These are phyloP conservation scores for Nemurella pictetii DNA, from an alignment of 2,888 invertebrate species.

Conservation along the genomic window DNA sequence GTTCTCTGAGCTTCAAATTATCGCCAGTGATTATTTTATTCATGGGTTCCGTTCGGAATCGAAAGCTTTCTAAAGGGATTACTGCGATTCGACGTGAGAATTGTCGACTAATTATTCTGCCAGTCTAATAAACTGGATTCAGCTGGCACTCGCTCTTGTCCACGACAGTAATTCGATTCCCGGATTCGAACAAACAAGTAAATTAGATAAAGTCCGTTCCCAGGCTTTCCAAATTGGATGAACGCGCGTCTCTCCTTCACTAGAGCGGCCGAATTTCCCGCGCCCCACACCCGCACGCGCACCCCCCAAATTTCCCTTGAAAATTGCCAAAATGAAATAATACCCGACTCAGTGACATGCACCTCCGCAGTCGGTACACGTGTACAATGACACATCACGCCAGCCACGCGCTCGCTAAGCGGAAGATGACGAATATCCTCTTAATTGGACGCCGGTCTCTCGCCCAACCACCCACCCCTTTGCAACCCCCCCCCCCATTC, in stretches of 20 bases:
- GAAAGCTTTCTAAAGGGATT: too few species aligned
- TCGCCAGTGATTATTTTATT: too few species aligned
- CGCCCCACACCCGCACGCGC: neutral
- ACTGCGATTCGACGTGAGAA: too few species aligned
- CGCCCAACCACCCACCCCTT: neutral
- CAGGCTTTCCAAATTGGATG: neutral
- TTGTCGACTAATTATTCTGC: too few species aligned
- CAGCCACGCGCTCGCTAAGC: neutral
- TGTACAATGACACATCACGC: neutral
- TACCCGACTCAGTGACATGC: neutral
- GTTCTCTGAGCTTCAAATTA: too few species aligned
- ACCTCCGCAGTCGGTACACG: neutral
- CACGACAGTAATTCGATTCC: neutral
- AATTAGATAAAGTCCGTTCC: neutral
- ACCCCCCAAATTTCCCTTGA: neutral
- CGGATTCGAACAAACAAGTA: neutral
- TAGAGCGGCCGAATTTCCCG: neutral
- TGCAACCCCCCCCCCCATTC: neutral
- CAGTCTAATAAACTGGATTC: too few species aligned
- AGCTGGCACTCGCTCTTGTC: too few species aligned
- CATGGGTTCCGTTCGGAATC: too few species aligned
- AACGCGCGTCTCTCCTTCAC: neutral
- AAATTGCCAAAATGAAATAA: neutral
- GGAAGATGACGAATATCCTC: neutral
- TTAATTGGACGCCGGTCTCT: neutral